These are phyloP conservation scores for Elephas maximus DNA, from an alignment of 2,113 vertebrate species.

Conservation along the genomic window DNA sequence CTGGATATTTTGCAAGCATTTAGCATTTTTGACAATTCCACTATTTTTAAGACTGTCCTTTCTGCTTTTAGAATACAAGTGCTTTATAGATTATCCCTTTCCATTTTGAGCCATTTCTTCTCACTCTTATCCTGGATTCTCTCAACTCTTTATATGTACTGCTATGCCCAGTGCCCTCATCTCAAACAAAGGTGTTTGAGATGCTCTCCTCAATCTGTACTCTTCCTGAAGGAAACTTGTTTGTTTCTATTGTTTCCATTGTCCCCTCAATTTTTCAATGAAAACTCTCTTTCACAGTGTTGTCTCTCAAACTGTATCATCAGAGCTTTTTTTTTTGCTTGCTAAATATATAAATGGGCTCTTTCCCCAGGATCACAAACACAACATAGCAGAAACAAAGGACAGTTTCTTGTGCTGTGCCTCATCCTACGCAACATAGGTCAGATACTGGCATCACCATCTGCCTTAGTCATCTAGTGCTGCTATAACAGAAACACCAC, in stretches of 20 bases:
- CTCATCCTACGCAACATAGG: neutral
- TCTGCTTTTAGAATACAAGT: neutral
- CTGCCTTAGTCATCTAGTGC: no score
- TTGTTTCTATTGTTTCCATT: neutral
- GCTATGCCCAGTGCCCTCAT: neutral
- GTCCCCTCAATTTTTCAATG: neutral
- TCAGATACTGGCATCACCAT: neutral
- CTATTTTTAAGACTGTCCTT: neutral
- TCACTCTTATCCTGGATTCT: neutral
- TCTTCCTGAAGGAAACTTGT: neutral
- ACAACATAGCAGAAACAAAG: neutral
- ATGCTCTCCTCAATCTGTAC: neutral
- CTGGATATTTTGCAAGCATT: neutral
- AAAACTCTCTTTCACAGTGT: neutral
- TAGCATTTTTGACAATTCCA: conserved; percentile 34
- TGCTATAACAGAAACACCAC: no score
- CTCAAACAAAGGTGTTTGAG: neutral
- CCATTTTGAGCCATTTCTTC: neutral
- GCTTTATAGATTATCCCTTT: neutral
- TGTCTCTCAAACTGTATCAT: neutral
- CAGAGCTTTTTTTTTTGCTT: neutral
- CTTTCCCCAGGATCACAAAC: neutral
- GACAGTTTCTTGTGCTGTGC: neutral
- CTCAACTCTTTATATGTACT: neutral
- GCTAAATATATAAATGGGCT: neutral